Conservation (phyloP, 2,888 invertebrate species). For the Pseudeuparius sepicola region DNA sequence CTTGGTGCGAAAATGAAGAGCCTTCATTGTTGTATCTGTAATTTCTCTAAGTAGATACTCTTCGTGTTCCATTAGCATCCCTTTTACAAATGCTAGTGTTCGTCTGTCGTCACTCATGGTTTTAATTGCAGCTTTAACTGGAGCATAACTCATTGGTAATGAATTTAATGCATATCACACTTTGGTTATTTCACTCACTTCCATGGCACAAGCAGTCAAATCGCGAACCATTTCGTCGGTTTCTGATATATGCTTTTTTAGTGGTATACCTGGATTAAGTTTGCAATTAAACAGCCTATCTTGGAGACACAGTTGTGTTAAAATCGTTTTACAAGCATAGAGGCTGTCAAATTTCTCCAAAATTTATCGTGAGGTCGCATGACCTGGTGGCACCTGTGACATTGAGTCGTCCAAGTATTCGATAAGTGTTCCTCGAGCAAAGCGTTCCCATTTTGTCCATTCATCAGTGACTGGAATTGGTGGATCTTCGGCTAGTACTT, state of each 20-base stretch:
- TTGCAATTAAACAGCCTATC: slow-evolving; percentile 18
- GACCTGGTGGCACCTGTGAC: no score
- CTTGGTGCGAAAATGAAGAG: slow-evolving; percentile 11
- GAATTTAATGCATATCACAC: slow-evolving; percentile 7
- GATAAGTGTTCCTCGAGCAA: slow-evolving; percentile 16
- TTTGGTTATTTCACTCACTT: slow-evolving; percentile 13
- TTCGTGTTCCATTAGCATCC: slow-evolving; percentile 17
- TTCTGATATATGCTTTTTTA: no score
- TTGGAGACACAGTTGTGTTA: slow-evolving; percentile 17
- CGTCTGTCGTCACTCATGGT: slow-evolving; percentile 13
- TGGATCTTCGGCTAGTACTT: slow-evolving; percentile 13
- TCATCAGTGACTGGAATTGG: slow-evolving; percentile 14
- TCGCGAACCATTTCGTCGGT: slow-evolving; percentile 20
- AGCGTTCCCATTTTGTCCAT: slow-evolving; percentile 17
- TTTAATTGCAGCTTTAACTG: no score
- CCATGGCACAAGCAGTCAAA: slow-evolving; percentile 14
- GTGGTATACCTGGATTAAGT: slow-evolving; percentile 16
- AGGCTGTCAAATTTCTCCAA: slow-evolving; percentile 16
- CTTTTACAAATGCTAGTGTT: slow-evolving; percentile 16
- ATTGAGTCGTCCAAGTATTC: slow-evolving; percentile 17
- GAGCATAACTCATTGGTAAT: no score
- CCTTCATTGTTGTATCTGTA: slow-evolving; percentile 14
- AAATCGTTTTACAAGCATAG: slow-evolving; percentile 17
- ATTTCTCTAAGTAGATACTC: slow-evolving; percentile 15
- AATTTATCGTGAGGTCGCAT: slow-evolving; percentile 17